Conservation (phyloP, 2,888 invertebrate species). For the Gymnoscelis rufifasciata region DNA sequence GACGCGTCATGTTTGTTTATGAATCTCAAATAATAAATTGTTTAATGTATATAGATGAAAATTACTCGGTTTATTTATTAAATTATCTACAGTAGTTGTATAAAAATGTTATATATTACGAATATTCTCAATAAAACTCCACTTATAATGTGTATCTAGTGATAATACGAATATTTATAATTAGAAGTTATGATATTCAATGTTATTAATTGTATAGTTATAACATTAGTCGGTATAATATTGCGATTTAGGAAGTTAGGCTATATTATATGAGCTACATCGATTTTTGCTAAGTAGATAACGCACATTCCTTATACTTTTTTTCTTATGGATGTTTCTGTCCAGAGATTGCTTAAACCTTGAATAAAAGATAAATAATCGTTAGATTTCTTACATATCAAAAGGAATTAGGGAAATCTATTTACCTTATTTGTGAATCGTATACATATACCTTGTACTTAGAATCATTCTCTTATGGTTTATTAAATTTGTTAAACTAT, state of each 20-base stretch:
- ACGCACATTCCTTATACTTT: constrained; percentile 63
- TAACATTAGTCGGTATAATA: constrained; percentile 47
- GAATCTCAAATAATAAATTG: constrained; percentile 61
- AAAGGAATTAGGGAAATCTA: not conserved
- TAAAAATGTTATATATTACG: constrained; percentile 42
- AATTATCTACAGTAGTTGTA: constrained; percentile 44
- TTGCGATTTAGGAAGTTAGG: constrained; percentile 38
- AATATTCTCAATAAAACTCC: constrained; percentile 54
- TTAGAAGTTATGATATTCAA: constrained; percentile 52
- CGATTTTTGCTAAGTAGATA: constrained; percentile 31
- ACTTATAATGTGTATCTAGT: constrained; percentile 42
- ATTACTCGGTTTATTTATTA: constrained; percentile 59
- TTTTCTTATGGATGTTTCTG: constrained; percentile 54
- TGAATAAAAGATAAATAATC: constrained; percentile 23
- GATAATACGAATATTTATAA: constrained; percentile 31
- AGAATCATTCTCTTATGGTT: too few species aligned
- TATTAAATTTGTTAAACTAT: too few species aligned
- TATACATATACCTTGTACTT: too few species aligned
- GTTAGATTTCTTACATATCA: constrained; percentile 23
- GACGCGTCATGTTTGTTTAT: constrained; percentile 48
- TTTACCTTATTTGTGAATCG: not conserved
- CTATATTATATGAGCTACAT: constrained; percentile 26
- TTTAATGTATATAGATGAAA: constrained; percentile 57
- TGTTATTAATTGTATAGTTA: constrained; percentile 59
- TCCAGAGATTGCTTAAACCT: constrained; percentile 66